Percentiles rank a stretch among this genome's conserved stretches.
Conservation (phyloP, 2,888 invertebrate genomes). For the Galerucella pusilla region DNA sequence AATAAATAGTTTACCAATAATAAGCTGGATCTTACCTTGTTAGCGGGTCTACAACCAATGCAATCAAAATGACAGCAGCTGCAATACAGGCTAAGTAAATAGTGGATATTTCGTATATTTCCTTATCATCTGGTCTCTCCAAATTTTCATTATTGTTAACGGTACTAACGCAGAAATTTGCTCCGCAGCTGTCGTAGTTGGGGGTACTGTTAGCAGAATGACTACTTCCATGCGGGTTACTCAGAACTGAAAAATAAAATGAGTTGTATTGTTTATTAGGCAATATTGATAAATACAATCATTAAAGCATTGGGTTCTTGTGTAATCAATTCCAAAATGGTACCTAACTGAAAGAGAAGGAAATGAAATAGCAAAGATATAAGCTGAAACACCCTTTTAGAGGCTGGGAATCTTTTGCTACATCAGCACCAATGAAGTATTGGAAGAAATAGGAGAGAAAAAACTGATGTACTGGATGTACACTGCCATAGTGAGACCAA, state of each 20-base stretch:
- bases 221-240: constrained; percentile 75
- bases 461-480: too few relatives aligned
- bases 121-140: constrained; percentile 82
- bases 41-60: constrained; percentile 89
- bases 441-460: too few relatives aligned
- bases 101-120: constrained; percentile 89
- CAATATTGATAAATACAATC: too few relatives aligned
- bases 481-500: too few relatives aligned
- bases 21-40: constrained; percentile 72
- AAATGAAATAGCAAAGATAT: too few relatives aligned
- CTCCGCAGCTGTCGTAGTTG: constrained; percentile 75
- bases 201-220: constrained; percentile 64
- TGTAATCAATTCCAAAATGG: too few relatives aligned
- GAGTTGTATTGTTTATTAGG: too few relatives aligned
- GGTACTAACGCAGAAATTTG: constrained; percentile 83
- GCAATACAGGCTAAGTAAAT: constrained; percentile 90
- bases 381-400: too few relatives aligned
- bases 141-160: constrained; percentile 79
- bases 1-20: background rate
- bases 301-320: too few relatives aligned
- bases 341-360: too few relatives aligned
- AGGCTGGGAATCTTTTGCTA: too few relatives aligned
- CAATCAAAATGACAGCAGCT: constrained; percentile 87
- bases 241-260: constrained; percentile 71
- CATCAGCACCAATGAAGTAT: too few relatives aligned